phyloP scores from a whole-genome alignment of 1,140 invertebrate species.

The Meloidogyne floridensis region DNA sequence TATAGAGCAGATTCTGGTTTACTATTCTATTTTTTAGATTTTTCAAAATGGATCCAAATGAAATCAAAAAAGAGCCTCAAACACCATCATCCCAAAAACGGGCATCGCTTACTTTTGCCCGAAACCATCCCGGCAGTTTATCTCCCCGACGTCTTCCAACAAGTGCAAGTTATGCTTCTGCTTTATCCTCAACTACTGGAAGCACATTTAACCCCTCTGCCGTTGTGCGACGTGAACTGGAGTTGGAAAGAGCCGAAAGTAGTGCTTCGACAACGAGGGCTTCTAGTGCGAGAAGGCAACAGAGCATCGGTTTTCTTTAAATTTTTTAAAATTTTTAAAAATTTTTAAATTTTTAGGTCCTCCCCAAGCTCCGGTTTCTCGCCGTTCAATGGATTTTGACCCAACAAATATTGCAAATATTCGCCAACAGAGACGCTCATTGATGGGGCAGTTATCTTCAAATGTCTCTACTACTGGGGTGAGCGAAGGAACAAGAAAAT shows the following conservation, averaged over 20 bases:
- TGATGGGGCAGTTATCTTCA: background rate
- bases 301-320: background rate
- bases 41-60: background rate
- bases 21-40: background rate
- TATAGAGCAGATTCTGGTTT: background rate
- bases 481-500: slow-evolving; percentile 1
- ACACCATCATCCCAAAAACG: background rate
- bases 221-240: background rate
- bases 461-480: slow-evolving; percentile 5
- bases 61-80: background rate
- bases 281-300: background rate
- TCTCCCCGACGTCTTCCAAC: background rate
- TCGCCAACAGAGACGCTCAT: background rate
- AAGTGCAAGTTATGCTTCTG: background rate
- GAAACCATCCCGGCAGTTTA: background rate
- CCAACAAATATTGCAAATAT: background rate
- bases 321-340: background rate
- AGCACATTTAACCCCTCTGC: background rate
- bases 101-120: background rate
- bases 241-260: background rate
- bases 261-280: background rate
- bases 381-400: slow-evolving; percentile 6
- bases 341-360: background rate
- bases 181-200: background rate
- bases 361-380: background rate